phyloP scores from a whole-genome alignment of 37 sponge, comb jelly and placozoan genomes.

The Hexactinellida sp. region DNA sequence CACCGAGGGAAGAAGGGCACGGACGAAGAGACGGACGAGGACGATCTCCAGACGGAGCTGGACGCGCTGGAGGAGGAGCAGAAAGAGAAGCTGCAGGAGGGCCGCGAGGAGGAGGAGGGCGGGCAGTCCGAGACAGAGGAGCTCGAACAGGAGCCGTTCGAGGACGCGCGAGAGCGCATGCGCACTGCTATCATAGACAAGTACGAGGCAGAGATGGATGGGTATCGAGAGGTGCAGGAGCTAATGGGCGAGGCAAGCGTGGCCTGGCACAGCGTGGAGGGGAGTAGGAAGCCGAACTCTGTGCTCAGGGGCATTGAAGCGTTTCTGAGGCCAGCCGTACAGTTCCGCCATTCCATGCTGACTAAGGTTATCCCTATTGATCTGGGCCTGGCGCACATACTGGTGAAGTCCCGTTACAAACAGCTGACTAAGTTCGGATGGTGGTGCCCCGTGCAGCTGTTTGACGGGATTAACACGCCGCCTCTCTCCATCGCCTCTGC shows the following conservation, averaged over 20 bases:
- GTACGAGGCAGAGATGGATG: constrained; percentile 55
- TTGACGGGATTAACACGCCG: background rate
- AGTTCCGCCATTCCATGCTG: constrained; percentile 53
- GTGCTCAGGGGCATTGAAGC: constrained; percentile 47
- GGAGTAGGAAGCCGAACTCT: constrained; percentile 38
- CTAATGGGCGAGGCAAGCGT: constrained; percentile 50
- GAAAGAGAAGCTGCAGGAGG: constrained; percentile 74
- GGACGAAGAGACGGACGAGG: constrained; percentile 19
- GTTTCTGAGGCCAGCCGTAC: constrained; percentile 28
- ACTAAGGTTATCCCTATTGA: constrained; percentile 44
- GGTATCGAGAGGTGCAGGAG: constrained; percentile 36
- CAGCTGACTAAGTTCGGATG: constrained; percentile 54
- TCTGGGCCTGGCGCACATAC: constrained; percentile 35
- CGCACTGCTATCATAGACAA: constrained; percentile 39
- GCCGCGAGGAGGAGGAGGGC: constrained; percentile 63
- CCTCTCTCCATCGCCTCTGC: constrained; percentile 32
- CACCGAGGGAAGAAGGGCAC: constrained; percentile 38
- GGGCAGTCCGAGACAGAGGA: constrained; percentile 62
- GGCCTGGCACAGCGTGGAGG: constrained; percentile 39
- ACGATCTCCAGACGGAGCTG: constrained; percentile 31
- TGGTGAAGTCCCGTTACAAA: constrained; percentile 71
- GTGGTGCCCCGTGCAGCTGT: constrained; percentile 85
- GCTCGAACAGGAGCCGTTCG: constrained; percentile 28
- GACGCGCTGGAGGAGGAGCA: constrained; percentile 45
- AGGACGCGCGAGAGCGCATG: constrained; percentile 61